Evolutionary conservation across 2,888 invertebrate species (phyloP).

Genomic region (Mythimna albipuncta): DNA sequence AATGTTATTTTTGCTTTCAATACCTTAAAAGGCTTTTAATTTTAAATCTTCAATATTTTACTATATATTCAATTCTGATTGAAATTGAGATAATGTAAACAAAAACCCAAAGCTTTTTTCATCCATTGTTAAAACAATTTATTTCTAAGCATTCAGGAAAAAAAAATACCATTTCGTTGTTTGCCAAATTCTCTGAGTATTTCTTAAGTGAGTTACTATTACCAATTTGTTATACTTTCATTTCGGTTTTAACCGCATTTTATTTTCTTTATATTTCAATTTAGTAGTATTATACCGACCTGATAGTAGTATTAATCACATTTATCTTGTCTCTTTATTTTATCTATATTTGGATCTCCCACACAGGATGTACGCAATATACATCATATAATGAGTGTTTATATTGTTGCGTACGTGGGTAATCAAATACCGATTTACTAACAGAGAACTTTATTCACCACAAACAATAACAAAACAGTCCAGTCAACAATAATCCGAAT

Average conservation of each 20-base stretch:
- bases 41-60: background rate
- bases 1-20: background rate
- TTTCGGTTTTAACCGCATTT: background rate
- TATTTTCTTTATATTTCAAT: background rate
- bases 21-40: background rate
- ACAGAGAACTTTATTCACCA: no score
- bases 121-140: background rate
- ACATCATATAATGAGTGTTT: no score
- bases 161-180: background rate
- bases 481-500: no score
- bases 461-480: no score
- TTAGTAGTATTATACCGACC: no score
- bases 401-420: no score
- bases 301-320: no score
- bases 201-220: background rate
- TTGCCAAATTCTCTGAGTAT: background rate
- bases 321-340: no score
- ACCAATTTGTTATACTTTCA: constrained; percentile 2
- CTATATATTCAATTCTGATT: background rate
- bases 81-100: background rate
- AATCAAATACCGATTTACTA: no score
- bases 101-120: background rate
- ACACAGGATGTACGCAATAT: no score
- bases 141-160: background rate
- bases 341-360: no score